Evolutionary conservation across 2,797 vertebrate genomes (phyloP).

Genomic region (Enoplosus armatus): DNA sequence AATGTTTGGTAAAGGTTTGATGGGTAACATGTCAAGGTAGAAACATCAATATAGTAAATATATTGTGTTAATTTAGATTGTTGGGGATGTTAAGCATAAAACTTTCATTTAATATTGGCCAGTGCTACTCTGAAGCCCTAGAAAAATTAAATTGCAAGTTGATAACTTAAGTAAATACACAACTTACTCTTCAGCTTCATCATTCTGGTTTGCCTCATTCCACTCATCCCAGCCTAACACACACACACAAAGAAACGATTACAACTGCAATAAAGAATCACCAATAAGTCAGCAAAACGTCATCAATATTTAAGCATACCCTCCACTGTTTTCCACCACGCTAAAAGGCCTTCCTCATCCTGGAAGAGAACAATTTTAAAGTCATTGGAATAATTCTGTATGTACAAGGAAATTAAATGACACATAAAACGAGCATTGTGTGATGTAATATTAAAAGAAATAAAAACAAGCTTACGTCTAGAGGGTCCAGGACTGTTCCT

Average conservation of each 20-base stretch:
- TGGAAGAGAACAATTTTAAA: constrained; percentile 24
- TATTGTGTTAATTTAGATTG: background rate
- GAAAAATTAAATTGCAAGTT: background rate
- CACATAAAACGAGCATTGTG: background rate
- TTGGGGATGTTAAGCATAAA: background rate
- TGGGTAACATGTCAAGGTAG: background rate
- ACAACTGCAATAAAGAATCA: background rate
- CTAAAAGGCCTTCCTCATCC: constrained; percentile 74
- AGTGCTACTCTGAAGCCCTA: background rate
- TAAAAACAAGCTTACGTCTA: constrained; percentile 60
- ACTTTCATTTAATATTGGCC: too few species aligned
- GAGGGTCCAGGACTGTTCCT: constrained; percentile 56
- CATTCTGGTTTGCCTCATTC: constrained; percentile 73
- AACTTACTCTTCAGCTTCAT: constrained; percentile 80
- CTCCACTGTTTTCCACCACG: constrained; percentile 75
- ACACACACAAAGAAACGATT: background rate
- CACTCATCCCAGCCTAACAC: constrained; percentile 82
- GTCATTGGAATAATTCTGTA: background rate
- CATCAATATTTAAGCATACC: constrained; percentile 41
- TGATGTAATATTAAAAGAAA: background rate
- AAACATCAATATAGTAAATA: background rate
- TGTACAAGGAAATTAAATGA: background rate
- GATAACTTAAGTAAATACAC: background rate
- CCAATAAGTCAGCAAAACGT: background rate
- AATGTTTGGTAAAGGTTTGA: too few species aligned